phyloP scores from a whole-genome alignment of 1,140 invertebrate species.

The Sinella curviseta region DNA sequence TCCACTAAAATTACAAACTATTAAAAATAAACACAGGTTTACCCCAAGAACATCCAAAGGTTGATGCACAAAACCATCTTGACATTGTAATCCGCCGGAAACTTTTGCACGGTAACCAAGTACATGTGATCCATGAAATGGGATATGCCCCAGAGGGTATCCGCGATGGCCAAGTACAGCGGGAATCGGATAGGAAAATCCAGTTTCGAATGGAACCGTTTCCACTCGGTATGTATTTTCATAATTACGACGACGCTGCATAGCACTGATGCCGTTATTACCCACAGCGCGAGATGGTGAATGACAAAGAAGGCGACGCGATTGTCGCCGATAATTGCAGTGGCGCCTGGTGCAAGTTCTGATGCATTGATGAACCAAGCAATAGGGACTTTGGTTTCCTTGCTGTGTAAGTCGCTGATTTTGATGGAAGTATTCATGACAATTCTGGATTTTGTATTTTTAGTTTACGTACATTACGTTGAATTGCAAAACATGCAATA shows the following conservation, averaged over 20 bases:
- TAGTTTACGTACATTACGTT: too few species aligned
- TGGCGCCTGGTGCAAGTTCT: not conserved
- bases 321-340: not conserved
- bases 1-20: too few species aligned
- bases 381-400: too few species aligned
- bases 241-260: not conserved
- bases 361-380: not conserved
- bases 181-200: constrained; percentile 2
- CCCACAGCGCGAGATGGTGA: not conserved
- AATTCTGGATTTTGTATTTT: too few species aligned
- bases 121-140: not conserved
- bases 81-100: too few species aligned
- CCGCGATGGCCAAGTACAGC: not conserved
- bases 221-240: not conserved
- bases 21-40: too few species aligned
- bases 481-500: too few species aligned
- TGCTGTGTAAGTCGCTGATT: too few species aligned
- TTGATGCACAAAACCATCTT: too few species aligned
- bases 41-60: too few species aligned
- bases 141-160: not conserved
- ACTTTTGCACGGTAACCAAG: too few species aligned
- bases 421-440: too few species aligned
- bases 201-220: not conserved
- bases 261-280: not conserved
- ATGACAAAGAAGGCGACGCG: not conserved